Base-by-base conservation (phyloP, 2,113 vertebrate species). In the Clarias macrocephalus region DNA sequence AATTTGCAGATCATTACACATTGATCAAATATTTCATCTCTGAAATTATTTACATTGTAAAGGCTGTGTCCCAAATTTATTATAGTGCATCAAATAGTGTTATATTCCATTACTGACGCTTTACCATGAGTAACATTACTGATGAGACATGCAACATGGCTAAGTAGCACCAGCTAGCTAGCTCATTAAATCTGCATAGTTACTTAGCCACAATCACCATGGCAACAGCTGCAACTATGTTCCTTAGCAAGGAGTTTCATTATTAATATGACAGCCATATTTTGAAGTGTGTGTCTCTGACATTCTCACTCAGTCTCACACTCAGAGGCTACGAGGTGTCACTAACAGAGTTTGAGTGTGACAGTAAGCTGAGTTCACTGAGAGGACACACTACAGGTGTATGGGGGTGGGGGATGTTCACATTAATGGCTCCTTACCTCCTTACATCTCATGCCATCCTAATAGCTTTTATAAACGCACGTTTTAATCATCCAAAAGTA, bases 351-450 rank as follows among this genome's bases (percentile, higher is more conserved):
- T 73, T 48, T 52, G 73, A 52, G 72, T 75, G 16, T 75, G 72
- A 75, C 33, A 21, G 37, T 75, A 75, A 75, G 72, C 72, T 10
- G 72, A 42, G 73, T 76, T 76, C 73, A 76, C 73, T 48, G 73
- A 52, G 73, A 52, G 42, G 73, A 52, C 42, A 76, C 42, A 3
- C 42, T 12, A 15, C n/a, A 15, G 11, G n/a, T 66, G 1, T 3
- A 11, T 65, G 63, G 12, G 7, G 0, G 21, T 12, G 63, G 4
- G n/a, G n/a, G n/a, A 11, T 28, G n/a, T 13, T 13, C 63, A 66
- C n/a, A 66, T 1, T n/a, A 66, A 28, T n/a, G 7, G n/a, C n/a
- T 30, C n/a, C 11, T 30, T 2, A 15, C 3, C 4, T 66, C 65
- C n/a, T 30, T n/a, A n/a, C 63, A n/a, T 65, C 63, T 65, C 63